These are phyloP conservation scores for Eurystomus gularis DNA, from an alignment of 2,113 vertebrate species.

Conservation along the genomic window DNA sequence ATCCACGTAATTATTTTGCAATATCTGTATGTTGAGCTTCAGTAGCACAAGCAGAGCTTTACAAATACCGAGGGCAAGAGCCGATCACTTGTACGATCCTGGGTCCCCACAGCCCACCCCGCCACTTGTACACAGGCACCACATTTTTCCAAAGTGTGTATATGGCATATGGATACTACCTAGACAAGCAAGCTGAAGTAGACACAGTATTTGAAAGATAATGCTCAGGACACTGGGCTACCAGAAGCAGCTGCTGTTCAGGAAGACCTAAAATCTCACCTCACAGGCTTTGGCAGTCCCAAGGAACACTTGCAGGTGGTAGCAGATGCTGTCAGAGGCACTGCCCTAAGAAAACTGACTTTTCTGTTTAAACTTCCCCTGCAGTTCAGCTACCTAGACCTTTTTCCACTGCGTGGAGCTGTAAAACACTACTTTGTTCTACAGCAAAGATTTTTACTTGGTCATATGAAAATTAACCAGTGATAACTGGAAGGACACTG, in stretches of 20 bases:
- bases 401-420: background rate
- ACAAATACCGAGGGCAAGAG: rapidly evolving
- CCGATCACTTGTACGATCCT: background rate
- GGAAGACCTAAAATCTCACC: too few species aligned
- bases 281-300: background rate
- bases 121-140: too few species aligned
- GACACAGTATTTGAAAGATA: background rate
- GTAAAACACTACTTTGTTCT: background rate
- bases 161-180: rapidly evolving
- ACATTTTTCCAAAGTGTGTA: rapidly evolving
- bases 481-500: background rate
- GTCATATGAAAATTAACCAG: background rate
- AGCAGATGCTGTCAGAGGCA: background rate
- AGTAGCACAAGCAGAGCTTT: background rate
- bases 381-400: background rate
- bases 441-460: background rate
- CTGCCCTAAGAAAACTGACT: background rate
- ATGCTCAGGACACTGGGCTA: too few species aligned
- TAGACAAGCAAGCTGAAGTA: background rate
- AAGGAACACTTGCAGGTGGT: background rate
- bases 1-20: background rate
- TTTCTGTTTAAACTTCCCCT: background rate
- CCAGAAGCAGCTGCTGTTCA: background rate
- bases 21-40: background rate
- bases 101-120: too few species aligned